Evolutionary conservation across 2,888 invertebrate species (phyloP).

Genomic region (Odontocolon sp.): DNA sequence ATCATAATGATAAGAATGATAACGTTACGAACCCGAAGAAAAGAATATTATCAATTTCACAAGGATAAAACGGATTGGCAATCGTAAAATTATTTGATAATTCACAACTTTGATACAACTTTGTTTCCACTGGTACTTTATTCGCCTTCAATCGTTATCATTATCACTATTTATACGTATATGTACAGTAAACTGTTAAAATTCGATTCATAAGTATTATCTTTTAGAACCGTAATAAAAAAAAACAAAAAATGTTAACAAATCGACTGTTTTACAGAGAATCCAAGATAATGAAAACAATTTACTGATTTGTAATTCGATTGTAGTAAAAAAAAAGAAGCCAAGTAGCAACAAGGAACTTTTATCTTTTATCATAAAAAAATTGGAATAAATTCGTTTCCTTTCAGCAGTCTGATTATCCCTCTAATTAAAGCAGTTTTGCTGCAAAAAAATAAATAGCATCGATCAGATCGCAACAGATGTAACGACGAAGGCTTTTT

Average conservation of each 20-base stretch:
- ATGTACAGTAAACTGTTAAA: conserved; percentile 77
- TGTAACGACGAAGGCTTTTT: conserved; percentile 3
- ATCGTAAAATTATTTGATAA: not conserved
- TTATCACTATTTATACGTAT: conserved; percentile 72
- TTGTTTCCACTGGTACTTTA: conserved; percentile 74
- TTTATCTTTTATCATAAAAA: conserved; percentile 63
- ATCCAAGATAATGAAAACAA: not conserved
- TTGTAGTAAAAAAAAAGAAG: conserved; percentile 54
- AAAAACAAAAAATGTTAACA: conserved; percentile 43
- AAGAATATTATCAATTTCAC: not conserved
- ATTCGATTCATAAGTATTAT: conserved; percentile 11
- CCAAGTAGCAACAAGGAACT: conserved; percentile 5
- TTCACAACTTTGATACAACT: not conserved
- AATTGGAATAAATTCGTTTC: conserved; percentile 60
- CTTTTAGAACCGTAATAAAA: not conserved
- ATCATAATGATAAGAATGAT: not conserved
- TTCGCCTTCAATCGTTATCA: conserved; percentile 76
- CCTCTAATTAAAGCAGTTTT: conserved; percentile 30
- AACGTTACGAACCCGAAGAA: not conserved
- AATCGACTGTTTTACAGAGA: conserved; percentile 41
- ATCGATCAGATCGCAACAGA: conserved; percentile 28
- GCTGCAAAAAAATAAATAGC: not conserved
- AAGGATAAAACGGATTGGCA: not conserved
- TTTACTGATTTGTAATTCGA: not conserved
- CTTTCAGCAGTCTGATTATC: conserved; percentile 51